A percentile compares a stretch with the other conserved stretches of the same genome.
These are phyloP conservation scores for Nipponacmea schrenckii DNA, from an alignment of 2,888 invertebrate species.

Conservation along the genomic window DNA sequence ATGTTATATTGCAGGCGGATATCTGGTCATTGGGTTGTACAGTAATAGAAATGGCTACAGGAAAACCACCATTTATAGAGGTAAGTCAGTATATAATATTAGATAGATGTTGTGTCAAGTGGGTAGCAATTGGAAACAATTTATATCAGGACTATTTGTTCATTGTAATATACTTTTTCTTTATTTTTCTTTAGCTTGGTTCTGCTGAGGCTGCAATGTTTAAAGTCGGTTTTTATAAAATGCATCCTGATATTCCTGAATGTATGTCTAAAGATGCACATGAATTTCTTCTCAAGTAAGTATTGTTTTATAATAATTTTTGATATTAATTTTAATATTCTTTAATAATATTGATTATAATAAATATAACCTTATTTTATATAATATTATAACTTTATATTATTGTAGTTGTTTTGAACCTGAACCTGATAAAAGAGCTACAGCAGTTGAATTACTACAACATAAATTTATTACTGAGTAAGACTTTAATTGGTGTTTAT, in stretches of 20 bases:
- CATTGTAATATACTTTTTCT: no score
- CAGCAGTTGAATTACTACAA: slow-evolving; percentile 86
- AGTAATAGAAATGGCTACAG: slow-evolving; percentile 99
- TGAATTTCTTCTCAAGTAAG: slow-evolving; percentile 82
- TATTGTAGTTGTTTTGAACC: slow-evolving; percentile 84
- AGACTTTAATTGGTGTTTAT: slow-evolving; percentile 35
- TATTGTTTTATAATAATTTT: background rate
- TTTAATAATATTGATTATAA: no score
- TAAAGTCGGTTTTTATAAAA: slow-evolving; percentile 95
- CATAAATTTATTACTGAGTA: slow-evolving; percentile 77
- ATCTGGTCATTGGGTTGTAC: slow-evolving; percentile 98
- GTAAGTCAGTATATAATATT: slow-evolving; percentile 46
- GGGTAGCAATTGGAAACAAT: background rate
- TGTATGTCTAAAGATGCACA: slow-evolving; percentile 88
- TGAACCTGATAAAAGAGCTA: slow-evolving; percentile 84
- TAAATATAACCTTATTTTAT: no score
- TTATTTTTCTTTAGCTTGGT: slow-evolving; percentile 76
- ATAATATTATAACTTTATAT: no score
- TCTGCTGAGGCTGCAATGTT: slow-evolving; percentile 98
- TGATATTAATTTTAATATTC: background rate
- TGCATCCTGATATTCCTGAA: slow-evolving; percentile 94
- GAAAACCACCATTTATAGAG: slow-evolving; percentile 98
- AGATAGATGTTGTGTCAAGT: background rate
- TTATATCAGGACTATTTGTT: background rate
- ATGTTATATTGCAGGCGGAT: slow-evolving; percentile 77